These are phyloP conservation scores for Spodoptera littoralis DNA, from an alignment of 2,888 invertebrate genomes.

Conservation along the genomic window DNA sequence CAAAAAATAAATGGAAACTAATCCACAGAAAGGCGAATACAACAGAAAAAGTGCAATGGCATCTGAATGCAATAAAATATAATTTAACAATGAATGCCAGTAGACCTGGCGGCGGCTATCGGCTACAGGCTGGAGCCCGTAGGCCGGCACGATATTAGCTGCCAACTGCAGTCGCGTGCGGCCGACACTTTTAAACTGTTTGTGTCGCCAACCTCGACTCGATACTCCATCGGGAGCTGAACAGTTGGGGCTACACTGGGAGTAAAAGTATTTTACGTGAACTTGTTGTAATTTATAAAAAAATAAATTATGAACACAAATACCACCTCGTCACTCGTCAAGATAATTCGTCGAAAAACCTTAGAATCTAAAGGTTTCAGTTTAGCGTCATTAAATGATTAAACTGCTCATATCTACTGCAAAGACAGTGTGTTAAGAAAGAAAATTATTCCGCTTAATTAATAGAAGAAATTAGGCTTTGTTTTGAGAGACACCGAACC, in stretches of 20 bases:
- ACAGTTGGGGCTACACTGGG: conserved; percentile 14
- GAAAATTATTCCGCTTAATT: no score
- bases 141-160: conserved; percentile 58
- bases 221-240: conserved; percentile 37
- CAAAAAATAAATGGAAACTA: background rate
- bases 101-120: conserved; percentile 18
- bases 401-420: no score
- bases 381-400: no score
- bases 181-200: conserved; percentile 63
- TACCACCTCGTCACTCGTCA: no score
- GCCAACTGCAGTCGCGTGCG: conserved; percentile 61
- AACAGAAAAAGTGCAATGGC: background rate
- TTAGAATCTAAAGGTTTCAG: no score
- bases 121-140: conserved; percentile 12
- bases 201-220: conserved; percentile 59
- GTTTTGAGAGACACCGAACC: no score
- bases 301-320: no score
- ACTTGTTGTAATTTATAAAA: no score
- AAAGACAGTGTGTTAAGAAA: no score
- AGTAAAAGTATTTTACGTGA: background rate
- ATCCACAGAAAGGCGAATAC: background rate
- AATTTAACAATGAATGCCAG: conserved; percentile 22
- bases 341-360: no score
- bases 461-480: no score
- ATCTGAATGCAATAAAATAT: conserved; percentile 2